Evolutionary conservation across 2,797 vertebrate species (phyloP).

Genomic region (Odontamblyopus lacepedii): DNA sequence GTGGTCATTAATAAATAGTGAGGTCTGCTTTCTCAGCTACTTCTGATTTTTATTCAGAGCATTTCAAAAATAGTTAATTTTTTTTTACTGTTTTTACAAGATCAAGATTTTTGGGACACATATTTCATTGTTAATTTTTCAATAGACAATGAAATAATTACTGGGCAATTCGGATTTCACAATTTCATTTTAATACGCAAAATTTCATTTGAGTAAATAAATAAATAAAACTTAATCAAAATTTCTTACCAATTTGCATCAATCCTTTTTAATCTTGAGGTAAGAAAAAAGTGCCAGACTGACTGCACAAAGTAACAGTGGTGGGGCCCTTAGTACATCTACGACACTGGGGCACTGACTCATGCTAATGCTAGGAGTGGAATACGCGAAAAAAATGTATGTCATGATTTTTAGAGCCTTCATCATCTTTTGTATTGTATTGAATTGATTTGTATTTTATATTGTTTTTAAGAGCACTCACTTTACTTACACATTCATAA

Average conservation of each 20-base stretch:
- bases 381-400: too few species aligned
- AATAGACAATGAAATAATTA: background rate
- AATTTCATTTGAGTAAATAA: too few species aligned
- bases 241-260: conserved; percentile 2
- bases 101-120: background rate
- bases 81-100: background rate
- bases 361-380: too few species aligned
- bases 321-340: background rate
- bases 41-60: background rate
- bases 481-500: background rate
- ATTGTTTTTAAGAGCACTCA: background rate
- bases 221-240: background rate
- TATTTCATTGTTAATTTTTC: background rate
- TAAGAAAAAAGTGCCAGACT: background rate
- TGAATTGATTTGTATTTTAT: background rate
- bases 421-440: too few species aligned
- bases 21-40: background rate
- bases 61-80: background rate
- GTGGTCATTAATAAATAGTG: background rate
- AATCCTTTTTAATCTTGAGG: background rate
- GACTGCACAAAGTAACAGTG: too few species aligned
- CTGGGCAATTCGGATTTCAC: background rate
- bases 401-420: too few species aligned
- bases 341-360: background rate
- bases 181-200: too few species aligned